A percentile compares a stretch with the other conserved stretches of the same genome.
Evolutionary conservation across 2,113 vertebrate species (phyloP).

Genomic region (Sebastes fasciatus): DNA sequence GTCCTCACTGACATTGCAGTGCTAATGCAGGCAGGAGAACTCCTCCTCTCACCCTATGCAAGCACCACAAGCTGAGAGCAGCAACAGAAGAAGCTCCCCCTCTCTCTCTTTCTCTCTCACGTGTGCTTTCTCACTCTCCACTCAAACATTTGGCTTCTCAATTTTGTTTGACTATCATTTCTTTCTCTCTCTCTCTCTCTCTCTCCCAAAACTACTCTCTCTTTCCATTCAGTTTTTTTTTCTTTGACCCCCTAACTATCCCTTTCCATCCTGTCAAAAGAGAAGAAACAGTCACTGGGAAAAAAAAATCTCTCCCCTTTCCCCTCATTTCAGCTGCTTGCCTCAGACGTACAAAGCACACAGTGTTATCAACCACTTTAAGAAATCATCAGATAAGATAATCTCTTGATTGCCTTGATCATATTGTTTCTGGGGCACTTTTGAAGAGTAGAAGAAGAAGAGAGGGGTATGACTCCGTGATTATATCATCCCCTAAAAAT

Average conservation of each 20-base stretch:
- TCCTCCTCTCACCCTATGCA: constrained; percentile 51
- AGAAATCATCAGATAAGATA: constrained; percentile 57
- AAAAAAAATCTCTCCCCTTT: neutral
- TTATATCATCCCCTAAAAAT: constrained; percentile 60
- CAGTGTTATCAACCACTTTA: constrained; percentile 45
- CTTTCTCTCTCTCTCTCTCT: constrained; percentile 32
- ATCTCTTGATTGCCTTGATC: constrained; percentile 66
- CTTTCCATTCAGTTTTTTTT: constrained; percentile 30
- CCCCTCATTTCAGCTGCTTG: constrained; percentile 4
- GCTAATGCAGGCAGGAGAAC: constrained; percentile 71
- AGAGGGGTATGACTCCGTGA: constrained; percentile 54
- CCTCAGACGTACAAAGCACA: constrained; percentile 24
- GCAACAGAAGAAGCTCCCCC: constrained; percentile 10
- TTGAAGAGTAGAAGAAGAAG: constrained; percentile 52
- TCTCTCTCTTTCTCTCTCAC: neutral
- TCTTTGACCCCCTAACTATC: constrained; percentile 25
- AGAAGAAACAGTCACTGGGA: constrained; percentile 6
- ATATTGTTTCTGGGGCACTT: constrained; percentile 56
- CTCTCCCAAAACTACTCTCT: constrained; percentile 14
- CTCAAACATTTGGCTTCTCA: constrained; percentile 57
- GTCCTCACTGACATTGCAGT: constrained; percentile 82
- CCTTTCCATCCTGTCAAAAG: constrained; percentile 26
- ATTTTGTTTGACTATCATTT: constrained; percentile 65
- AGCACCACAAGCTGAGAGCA: constrained; percentile 51
- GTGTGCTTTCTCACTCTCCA: constrained; percentile 9